These are phyloP conservation scores for Brachyopa scutellaris DNA, from an alignment of 2,888 invertebrate genomes.

Conservation along the genomic window DNA sequence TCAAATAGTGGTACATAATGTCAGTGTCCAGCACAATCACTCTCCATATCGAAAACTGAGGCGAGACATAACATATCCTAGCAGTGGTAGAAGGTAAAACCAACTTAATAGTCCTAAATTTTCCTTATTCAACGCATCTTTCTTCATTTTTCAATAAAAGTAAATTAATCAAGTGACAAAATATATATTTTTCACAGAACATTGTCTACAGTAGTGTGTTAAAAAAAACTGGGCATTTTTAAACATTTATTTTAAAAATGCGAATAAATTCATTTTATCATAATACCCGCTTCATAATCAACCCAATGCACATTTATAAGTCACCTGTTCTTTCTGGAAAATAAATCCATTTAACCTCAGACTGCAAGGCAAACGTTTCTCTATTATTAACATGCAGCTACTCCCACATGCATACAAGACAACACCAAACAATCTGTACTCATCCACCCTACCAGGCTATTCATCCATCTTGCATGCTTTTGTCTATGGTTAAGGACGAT, in stretches of 20 bases:
- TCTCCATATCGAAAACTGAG: too few species aligned
- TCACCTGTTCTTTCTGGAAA: neutral
- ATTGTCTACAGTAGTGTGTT: too few species aligned
- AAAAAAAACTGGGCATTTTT: too few species aligned
- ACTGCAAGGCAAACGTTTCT: neutral
- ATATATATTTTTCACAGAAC: neutral
- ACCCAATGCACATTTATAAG: neutral
- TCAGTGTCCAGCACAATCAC: too few species aligned
- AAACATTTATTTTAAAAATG: too few species aligned
- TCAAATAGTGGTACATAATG: too few species aligned
- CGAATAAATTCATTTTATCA: neutral
- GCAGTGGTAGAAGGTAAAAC: too few species aligned
- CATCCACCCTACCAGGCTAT: constrained; percentile 49
- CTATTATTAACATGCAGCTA: constrained; percentile 17
- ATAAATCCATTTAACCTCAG: constrained; percentile 4
- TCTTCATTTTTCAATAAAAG: neutral
- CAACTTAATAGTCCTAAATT: neutral
- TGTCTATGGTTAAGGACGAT: constrained; percentile 45
- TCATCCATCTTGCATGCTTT: constrained; percentile 60
- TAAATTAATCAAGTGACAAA: neutral
- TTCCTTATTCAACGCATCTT: neutral
- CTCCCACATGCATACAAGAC: constrained; percentile 9
- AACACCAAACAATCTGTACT: constrained; percentile 51
- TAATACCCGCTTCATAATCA: neutral
- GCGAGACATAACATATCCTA: too few species aligned